A percentile compares a stretch with the other conserved stretches of the same genome.
phyloP scores from a whole-genome alignment of 2,888 invertebrate genomes.

The Lobophora halterata region DNA sequence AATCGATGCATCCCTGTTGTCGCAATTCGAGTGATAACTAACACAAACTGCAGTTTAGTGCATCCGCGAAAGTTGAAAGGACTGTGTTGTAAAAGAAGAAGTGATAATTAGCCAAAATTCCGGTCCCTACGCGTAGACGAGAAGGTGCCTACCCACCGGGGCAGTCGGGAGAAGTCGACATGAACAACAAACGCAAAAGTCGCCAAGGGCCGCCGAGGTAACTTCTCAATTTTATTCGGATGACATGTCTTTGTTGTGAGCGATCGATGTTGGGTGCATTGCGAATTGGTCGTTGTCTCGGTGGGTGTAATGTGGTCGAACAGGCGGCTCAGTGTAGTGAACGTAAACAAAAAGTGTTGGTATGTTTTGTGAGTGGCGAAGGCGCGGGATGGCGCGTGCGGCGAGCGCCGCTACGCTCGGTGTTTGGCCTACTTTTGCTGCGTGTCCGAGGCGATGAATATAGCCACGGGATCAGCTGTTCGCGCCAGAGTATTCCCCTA shows the following conservation, averaged over 20 bases:
- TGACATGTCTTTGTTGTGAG: constrained; percentile 78
- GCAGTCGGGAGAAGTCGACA: constrained; percentile 82
- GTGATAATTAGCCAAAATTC: constrained; percentile 87
- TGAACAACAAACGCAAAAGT: constrained; percentile 92
- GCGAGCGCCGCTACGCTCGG: constrained; percentile 59
- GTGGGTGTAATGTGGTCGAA: constrained; percentile 54
- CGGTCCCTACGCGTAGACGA: constrained; percentile 91
- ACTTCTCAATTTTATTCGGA: constrained; percentile 58
- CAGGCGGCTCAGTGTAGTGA: constrained; percentile 49
- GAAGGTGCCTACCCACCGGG: constrained; percentile 89
- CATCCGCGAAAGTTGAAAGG: constrained; percentile 82
- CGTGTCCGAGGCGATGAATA: constrained; percentile 72
- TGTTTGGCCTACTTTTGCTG: constrained; percentile 76
- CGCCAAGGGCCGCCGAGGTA: constrained; percentile 89
- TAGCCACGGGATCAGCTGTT: constrained; percentile 78
- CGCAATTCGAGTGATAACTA: constrained; percentile 75
- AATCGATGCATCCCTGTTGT: constrained; percentile 76
- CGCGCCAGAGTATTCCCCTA: constrained; percentile 42
- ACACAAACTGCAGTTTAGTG: constrained; percentile 79
- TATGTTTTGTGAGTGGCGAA: constrained; percentile 46
- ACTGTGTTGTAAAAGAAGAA: constrained; percentile 81
- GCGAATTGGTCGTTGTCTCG: constrained; percentile 61
- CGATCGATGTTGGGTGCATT: constrained; percentile 46
- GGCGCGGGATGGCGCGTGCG: constrained; percentile 53
- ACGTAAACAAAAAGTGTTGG: constrained; percentile 63